Evolutionary conservation across 2,888 invertebrate genomes (phyloP).

Genomic region (Drosophila lacicola): DNA sequence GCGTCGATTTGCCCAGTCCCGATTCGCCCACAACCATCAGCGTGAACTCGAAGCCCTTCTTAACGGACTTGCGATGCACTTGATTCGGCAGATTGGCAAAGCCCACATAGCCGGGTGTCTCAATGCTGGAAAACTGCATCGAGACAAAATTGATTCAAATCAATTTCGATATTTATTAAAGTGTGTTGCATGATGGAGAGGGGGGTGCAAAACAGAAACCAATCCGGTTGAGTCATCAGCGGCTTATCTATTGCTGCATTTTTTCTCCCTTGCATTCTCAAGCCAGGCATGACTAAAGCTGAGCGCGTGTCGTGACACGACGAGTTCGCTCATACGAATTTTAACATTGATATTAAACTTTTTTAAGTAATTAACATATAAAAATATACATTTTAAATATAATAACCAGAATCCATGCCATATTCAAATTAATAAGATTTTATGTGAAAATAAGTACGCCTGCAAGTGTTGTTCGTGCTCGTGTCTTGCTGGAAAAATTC

Average conservation of each 20-base stretch:
- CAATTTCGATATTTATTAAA: constrained; percentile 34
- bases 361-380: neutral
- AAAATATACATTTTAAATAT: neutral
- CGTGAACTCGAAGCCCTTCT: constrained; percentile 99
- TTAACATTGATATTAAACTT: too few relatives aligned
- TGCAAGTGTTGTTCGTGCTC: neutral
- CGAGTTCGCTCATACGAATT: neutral
- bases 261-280: constrained; percentile 5
- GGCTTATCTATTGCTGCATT: constrained; percentile 13
- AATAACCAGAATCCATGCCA: too few relatives aligned
- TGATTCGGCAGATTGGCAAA: constrained; percentile 97
- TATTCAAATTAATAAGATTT: too few relatives aligned
- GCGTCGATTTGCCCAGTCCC: constrained; percentile 97
- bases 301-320: constrained; percentile 2
- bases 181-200: too few relatives aligned
- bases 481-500: neutral
- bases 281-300: constrained; percentile 6
- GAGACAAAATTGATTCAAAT: constrained; percentile 6
- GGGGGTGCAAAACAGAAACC: neutral
- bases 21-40: constrained; percentile 97
- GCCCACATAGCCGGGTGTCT: constrained; percentile 92
- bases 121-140: constrained; percentile 92
- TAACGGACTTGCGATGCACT: constrained; percentile 98
- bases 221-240: constrained; percentile 18
- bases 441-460: too few relatives aligned